Evolutionary conservation across 2,113 vertebrate genomes (phyloP).

Genomic region (Nothoprocta pentlandii): DNA sequence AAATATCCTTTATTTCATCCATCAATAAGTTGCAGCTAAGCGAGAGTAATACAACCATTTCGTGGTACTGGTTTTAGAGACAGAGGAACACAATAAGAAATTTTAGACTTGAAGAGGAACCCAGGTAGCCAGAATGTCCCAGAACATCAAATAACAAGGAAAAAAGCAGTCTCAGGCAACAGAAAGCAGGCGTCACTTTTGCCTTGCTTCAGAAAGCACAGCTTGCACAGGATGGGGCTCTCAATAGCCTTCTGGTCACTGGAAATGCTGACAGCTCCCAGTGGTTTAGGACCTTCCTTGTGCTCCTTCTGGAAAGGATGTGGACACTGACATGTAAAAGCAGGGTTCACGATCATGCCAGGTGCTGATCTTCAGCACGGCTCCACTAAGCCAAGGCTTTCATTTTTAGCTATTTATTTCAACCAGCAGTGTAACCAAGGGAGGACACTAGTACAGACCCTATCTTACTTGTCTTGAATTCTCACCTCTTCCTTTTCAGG

Average conservation of each 20-base stretch:
- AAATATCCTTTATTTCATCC: neutral
- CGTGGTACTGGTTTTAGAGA: neutral
- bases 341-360: neutral
- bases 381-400: neutral
- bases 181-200: neutral
- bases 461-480: neutral
- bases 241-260: no score
- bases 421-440: neutral
- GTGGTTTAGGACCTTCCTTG: neutral
- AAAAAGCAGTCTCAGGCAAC: neutral
- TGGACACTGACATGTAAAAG: neutral
- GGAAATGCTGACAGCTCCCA: neutral
- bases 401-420: neutral
- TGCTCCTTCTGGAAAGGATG: neutral
- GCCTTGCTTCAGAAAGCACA: neutral
- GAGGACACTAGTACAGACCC: neutral
- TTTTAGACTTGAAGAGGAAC: neutral
- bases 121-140: neutral
- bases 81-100: neutral
- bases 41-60: neutral
- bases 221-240: neutral
- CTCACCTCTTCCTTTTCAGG: no score
- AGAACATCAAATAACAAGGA: neutral
- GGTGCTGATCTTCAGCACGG: neutral
- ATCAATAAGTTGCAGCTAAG: neutral